Conservation (phyloP, 1,140 invertebrate genomes). For the Papilio glaucus region DNA sequence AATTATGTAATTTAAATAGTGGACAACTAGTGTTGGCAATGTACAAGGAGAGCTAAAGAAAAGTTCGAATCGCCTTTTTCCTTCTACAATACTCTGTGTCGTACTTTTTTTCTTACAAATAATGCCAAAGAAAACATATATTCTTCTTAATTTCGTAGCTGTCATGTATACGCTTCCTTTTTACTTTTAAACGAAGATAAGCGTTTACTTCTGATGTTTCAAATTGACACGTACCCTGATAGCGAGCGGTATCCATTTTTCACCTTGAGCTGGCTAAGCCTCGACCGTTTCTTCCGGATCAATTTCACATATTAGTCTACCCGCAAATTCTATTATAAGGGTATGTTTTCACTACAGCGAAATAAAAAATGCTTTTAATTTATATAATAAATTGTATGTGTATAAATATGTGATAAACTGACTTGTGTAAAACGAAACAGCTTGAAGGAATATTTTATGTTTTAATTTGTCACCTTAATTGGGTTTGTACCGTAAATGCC, state of each 20-base stretch:
- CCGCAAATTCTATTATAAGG: neutral
- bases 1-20: too few relatives aligned
- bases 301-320: neutral
- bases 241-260: conserved; percentile 1
- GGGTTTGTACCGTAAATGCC: too few relatives aligned
- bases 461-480: too few relatives aligned
- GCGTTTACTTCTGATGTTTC: neutral
- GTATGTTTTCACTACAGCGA: neutral
- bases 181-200: conserved; percentile 1
- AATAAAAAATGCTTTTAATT: neutral
- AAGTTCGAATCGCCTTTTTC: too few relatives aligned
- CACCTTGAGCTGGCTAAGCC: conserved; percentile 17
- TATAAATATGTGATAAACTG: too few relatives aligned
- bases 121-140: neutral
- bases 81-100: too few relatives aligned
- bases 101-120: too few relatives aligned
- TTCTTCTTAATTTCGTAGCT: neutral
- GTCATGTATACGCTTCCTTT: neutral
- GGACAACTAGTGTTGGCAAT: too few relatives aligned
- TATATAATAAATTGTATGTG: neutral
- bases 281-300: neutral
- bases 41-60: too few relatives aligned
- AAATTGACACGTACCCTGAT: neutral
- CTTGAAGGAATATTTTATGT: too few relatives aligned
- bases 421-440: too few relatives aligned